Percentiles rank a stretch among this genome's conserved stretches.
phyloP scores from a whole-genome alignment of 2,797 vertebrate species.

The Acanthurus tractus region DNA sequence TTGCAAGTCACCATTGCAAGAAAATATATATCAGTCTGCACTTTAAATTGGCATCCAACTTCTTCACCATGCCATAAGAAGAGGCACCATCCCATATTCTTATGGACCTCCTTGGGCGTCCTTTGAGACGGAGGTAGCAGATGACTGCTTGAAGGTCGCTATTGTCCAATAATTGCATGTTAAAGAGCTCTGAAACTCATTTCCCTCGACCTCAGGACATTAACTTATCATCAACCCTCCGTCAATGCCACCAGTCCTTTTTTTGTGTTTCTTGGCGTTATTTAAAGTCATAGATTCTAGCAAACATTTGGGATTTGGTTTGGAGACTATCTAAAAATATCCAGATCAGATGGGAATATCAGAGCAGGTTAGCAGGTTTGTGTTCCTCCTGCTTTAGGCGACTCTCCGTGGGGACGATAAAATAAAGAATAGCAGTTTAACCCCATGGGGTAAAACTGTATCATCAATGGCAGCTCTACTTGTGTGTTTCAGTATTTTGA shows the following conservation, averaged over 20 bases:
- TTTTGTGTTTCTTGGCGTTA: neutral
- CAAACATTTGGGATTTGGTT: slow-evolving; percentile 8
- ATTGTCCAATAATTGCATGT: too few species aligned
- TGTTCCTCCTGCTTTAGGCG: slow-evolving; percentile 1
- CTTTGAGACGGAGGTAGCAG: too few species aligned
- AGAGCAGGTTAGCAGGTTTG: slow-evolving; percentile 19
- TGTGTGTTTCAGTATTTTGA: slow-evolving; percentile 72
- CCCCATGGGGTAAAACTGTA: slow-evolving; percentile 47
- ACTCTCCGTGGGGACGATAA: slow-evolving; percentile 29
- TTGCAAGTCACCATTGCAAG: too few species aligned
- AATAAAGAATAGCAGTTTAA: slow-evolving; percentile 55
- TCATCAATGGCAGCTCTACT: slow-evolving; percentile 78
- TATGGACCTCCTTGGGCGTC: too few species aligned
- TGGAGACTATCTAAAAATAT: neutral
- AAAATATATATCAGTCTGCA: too few species aligned
- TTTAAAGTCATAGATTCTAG: neutral
- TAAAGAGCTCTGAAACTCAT: too few species aligned
- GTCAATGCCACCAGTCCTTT: neutral
- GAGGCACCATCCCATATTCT: too few species aligned
- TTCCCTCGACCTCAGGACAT: too few species aligned
- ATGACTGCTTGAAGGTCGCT: too few species aligned
- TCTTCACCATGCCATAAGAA: too few species aligned
- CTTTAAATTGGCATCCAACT: too few species aligned
- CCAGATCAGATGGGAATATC: slow-evolving; percentile 22
- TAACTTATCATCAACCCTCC: too few species aligned